These are phyloP conservation scores for Manis crassicaudata DNA, from an alignment of 2,797 vertebrate genomes.

Conservation along the genomic window DNA sequence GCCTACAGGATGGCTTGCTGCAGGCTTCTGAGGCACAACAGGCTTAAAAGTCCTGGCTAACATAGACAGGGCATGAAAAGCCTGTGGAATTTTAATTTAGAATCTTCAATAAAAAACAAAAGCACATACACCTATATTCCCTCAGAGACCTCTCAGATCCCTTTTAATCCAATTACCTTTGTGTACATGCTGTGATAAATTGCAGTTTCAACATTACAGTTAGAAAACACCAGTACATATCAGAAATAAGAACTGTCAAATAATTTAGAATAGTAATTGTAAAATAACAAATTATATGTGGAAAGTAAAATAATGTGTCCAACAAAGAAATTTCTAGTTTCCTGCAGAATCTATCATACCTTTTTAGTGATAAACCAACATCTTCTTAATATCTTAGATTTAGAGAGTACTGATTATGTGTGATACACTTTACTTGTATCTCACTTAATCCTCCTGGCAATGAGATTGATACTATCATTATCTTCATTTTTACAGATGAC, in stretches of 20 bases:
- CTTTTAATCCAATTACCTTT: background rate
- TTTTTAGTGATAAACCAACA: slow-evolving; percentile 34
- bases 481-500: slow-evolving; percentile 49
- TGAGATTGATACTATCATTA: slow-evolving; percentile 41
- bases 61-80: background rate
- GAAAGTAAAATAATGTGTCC: slow-evolving; percentile 34
- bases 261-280: background rate
- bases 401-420: background rate
- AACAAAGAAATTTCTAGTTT: background rate
- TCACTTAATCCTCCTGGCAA: slow-evolving; percentile 42
- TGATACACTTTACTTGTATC: slow-evolving; percentile 19
- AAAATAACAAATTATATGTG: slow-evolving; percentile 20
- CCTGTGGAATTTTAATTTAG: background rate
- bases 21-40: background rate
- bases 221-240: background rate
- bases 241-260: slow-evolving; percentile 4
- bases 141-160: background rate
- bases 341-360: background rate
- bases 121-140: background rate
- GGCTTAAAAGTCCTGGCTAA: background rate
- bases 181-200: background rate
- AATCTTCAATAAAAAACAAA: background rate
- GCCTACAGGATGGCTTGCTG: background rate
- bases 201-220: background rate
- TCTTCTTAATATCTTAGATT: slow-evolving; percentile 3